A percentile compares a stretch with the other conserved stretches of the same genome.
Evolutionary conservation across 2,113 vertebrate genomes (phyloP).

Genomic region (Bos indicus): DNA sequence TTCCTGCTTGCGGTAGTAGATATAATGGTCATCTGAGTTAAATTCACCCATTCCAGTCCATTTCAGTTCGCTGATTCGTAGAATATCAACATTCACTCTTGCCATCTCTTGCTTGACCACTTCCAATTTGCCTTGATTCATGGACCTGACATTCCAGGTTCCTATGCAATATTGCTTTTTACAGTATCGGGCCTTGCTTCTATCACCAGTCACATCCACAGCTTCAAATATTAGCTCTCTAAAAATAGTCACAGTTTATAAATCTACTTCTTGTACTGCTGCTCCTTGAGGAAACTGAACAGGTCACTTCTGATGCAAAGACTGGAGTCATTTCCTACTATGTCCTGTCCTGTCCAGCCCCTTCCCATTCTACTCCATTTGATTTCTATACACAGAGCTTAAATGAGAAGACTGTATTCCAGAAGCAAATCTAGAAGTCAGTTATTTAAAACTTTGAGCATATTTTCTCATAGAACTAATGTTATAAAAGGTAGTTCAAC

Average conservation of each 20-base stretch:
- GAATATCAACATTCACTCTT: too few species aligned
- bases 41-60: too few species aligned
- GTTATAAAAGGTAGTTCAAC: neutral
- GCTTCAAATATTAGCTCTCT: neutral
- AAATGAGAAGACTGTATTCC: neutral
- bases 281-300: neutral
- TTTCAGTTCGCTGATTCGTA: too few species aligned
- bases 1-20: too few species aligned
- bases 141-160: too few species aligned
- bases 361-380: neutral
- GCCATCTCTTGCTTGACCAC: too few species aligned
- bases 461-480: neutral
- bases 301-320: neutral
- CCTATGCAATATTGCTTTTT: too few species aligned
- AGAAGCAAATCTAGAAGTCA: conserved; percentile 11
- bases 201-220: too few species aligned
- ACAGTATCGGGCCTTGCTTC: too few species aligned
- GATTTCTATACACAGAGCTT: neutral
- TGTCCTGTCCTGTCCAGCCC: too few species aligned
- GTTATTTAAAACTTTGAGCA: neutral
- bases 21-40: too few species aligned
- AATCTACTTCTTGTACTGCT: neutral
- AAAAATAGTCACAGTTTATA: neutral
- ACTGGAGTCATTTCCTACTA: neutral
- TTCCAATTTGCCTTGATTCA: too few species aligned